Base-by-base conservation (phyloP, 2,888 invertebrate genomes). In the Coenonympha glycerion region DNA sequence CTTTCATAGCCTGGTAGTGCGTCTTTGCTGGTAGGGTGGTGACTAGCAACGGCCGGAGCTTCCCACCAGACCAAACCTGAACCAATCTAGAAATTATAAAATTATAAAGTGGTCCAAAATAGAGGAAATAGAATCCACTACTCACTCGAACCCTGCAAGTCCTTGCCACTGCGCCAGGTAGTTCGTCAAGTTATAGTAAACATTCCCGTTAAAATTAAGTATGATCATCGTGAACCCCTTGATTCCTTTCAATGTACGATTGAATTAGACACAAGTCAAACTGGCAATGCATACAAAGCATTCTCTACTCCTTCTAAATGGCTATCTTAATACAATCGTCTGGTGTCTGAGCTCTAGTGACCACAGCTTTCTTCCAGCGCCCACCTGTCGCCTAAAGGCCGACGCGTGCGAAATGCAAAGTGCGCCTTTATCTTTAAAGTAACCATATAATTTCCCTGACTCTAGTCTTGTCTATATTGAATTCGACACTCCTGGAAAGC, bases 321-420 rank as follows among this genome's bases (percentile, higher is more conserved):
- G 62, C 56, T 63, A 70, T 70, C 64, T 66, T 56, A 61, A 66
- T 70, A 69, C 69, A 69, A 67, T 65, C 63, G 57, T 60, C 65
- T n/a, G n/a, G n/a, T n/a, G n/a, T n/a, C n/a, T n/a, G n/a, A n/a
- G n/a, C n/a, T n/a, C n/a, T 58, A 61, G 65, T 64, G 65, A 64
- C 66, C 59, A 58, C 52, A 64, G 54, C 55, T 65, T 57, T 68
- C 72, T 71, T 70, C 68, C 57, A 64, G 56, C 47, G 52, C 51
- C 57, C 68, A 71, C 70, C 69, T 69, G 71, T 66, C 64, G 53
- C 54, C 57, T 56, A 60, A 34, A 33, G 22, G 48, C 55, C 51
- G 50, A 24, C 50, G 50, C 53, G 39, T 47, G 42, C 50, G 44
- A 37, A 50, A 42, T 42, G 31, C 24, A 28, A 37, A 24, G 11